These are phyloP conservation scores for Allobates femoralis DNA, from an alignment of 2,797 vertebrate species.

Conservation along the genomic window DNA sequence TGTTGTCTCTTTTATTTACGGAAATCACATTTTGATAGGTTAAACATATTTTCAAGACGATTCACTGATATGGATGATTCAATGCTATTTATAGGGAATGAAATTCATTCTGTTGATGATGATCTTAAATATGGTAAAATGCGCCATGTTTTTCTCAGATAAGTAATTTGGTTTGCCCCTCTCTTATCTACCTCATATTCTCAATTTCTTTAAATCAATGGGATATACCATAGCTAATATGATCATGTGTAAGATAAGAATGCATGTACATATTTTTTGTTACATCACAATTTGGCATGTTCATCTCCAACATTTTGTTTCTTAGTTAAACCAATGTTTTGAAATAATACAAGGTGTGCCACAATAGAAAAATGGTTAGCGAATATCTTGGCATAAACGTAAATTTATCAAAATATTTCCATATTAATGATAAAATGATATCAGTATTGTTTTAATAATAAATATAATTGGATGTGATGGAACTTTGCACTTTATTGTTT, in stretches of 20 bases:
- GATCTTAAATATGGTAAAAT: not conserved
- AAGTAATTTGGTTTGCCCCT: not conserved
- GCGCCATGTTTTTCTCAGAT: not conserved
- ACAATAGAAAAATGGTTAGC: not conserved
- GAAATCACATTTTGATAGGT: conserved; percentile 3
- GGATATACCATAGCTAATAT: not conserved
- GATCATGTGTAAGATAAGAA: not conserved
- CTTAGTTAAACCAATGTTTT: not conserved
- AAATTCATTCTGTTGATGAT: not conserved
- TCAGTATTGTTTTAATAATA: conserved; percentile 34
- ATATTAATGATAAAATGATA: not conserved
- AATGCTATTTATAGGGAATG: not conserved
- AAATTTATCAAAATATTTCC: not conserved
- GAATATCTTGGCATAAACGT: not conserved
- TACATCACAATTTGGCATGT: conserved; percentile 1
- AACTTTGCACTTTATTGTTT: conserved; percentile 14
- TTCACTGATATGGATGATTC: not conserved
- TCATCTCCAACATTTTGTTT: not conserved
- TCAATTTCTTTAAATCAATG: conserved; percentile 16
- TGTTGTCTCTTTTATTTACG: conserved; percentile 9
- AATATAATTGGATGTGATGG: conserved; percentile 5
- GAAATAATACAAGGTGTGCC: not conserved
- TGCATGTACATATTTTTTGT: conserved; percentile 1
- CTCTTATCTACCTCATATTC: conserved; percentile 43
- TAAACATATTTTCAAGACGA: not conserved